These are phyloP conservation scores for Cirrhinus molitorella DNA, from an alignment of 2,797 vertebrate species.

Conservation along the genomic window DNA sequence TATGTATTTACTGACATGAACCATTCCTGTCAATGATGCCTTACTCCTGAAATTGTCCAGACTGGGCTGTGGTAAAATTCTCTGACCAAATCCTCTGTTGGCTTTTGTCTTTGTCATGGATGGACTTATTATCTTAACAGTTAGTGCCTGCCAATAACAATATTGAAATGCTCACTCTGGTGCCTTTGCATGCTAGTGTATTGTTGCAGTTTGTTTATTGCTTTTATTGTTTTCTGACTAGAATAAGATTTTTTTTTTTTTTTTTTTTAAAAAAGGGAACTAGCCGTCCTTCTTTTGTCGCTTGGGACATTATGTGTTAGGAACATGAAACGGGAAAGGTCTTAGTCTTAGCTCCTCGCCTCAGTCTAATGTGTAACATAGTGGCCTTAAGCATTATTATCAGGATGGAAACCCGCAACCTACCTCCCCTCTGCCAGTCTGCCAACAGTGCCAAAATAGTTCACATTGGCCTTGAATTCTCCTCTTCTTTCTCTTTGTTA, in stretches of 20 bases:
- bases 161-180: not conserved
- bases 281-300: not conserved
- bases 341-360: not conserved
- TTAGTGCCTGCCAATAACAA: constrained; percentile 18
- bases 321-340: constrained; percentile 20
- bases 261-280: constrained; percentile 20
- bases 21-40: constrained; percentile 67
- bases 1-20: constrained; percentile 52
- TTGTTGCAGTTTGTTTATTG: not conserved
- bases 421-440: not conserved
- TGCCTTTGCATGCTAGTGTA: constrained; percentile 43
- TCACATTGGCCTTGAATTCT: constrained; percentile 14
- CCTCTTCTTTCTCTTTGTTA: not conserved
- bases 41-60: constrained; percentile 42
- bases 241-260: not conserved
- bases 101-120: constrained; percentile 2
- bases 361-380: not conserved
- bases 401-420: not conserved
- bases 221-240: constrained; percentile 10
- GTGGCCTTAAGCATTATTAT: constrained; percentile 10
- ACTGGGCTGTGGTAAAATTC: constrained; percentile 25
- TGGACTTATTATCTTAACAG: constrained; percentile 11
- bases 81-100: constrained; percentile 26
- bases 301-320: not conserved
- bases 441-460: not conserved